Percentiles rank a stretch among this genome's conserved stretches.
Conservation (phyloP, 2,797 vertebrate genomes). For the Okamejei kenojei region DNA sequence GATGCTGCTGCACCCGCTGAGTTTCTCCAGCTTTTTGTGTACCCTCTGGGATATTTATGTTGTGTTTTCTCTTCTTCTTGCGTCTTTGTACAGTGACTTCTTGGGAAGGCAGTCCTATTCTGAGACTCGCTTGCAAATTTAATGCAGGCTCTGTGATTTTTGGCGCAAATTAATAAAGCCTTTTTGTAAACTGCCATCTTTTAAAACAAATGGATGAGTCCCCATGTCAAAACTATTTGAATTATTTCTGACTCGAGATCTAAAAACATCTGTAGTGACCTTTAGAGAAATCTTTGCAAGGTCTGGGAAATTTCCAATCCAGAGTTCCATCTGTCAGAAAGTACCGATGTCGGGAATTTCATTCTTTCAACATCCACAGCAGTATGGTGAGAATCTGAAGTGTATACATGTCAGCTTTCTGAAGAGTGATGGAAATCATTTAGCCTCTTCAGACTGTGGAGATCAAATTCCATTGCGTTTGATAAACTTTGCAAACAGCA, state of each 20-base stretch:
- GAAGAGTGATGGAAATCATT: neutral
- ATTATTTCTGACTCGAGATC: neutral
- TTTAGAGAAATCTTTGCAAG: neutral
- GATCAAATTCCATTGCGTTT: neutral
- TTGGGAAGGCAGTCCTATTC: neutral
- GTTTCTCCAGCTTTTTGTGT: too few relatives aligned
- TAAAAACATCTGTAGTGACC: neutral
- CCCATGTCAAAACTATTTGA: neutral
- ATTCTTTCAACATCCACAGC: neutral
- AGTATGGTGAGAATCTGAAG: neutral
- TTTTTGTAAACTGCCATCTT: neutral
- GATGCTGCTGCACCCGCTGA: too few relatives aligned
- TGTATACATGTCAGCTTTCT: neutral
- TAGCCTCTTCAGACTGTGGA: neutral
- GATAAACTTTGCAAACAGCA: neutral
- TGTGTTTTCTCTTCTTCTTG: neutral
- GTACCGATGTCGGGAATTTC: neutral
- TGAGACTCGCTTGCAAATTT: neutral
- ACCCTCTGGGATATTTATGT: neutral
- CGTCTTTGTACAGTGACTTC: neutral
- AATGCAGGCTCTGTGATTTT: neutral
- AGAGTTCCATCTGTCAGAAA: conserved; percentile 4
- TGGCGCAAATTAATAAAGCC: neutral
- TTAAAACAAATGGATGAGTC: neutral
- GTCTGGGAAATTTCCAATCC: conserved; percentile 9